phyloP scores from a whole-genome alignment of 2,888 invertebrate species.

The Chymomyza amoena region DNA sequence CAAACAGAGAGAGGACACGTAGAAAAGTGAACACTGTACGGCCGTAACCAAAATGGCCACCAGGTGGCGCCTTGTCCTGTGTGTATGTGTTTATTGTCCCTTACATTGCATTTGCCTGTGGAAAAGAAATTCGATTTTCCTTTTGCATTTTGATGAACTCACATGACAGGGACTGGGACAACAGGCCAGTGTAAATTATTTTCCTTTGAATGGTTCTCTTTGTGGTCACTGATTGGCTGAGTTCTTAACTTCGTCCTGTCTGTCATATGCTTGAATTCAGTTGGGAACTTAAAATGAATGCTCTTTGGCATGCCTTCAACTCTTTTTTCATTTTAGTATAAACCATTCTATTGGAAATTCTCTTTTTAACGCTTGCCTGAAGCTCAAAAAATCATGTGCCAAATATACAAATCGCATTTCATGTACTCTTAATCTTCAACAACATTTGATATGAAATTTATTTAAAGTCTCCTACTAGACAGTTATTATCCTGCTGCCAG shows the following conservation, averaged over 20 bases:
- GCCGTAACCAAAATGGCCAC: background rate
- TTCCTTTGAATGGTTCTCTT: constrained; percentile 8
- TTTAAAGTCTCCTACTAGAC: background rate
- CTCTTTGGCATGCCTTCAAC: constrained; percentile 14
- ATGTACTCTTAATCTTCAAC: constrained; percentile 44
- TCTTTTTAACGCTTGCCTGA: background rate
- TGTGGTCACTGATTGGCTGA: constrained; percentile 13
- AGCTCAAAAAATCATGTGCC: constrained; percentile 24
- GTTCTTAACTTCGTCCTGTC: background rate
- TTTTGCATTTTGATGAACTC: constrained; percentile 3
- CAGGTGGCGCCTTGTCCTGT: background rate
- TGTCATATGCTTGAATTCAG: background rate
- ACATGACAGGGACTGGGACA: too few species aligned
- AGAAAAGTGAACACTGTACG: background rate
- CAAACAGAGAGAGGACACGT: background rate
- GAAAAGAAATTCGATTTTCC: constrained; percentile 11
- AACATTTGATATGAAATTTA: constrained; percentile 43
- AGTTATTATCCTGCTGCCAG: constrained; percentile 19
- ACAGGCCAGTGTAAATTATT: constrained; percentile 12
- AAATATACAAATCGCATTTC: constrained; percentile 50
- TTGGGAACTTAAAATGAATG: background rate
- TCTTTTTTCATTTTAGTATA: constrained; percentile 29
- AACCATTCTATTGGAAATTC: constrained; percentile 43
- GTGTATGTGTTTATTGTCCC: background rate
- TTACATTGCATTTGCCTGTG: too few species aligned